Percentiles rank a stretch among this genome's conserved stretches.
Conservation (phyloP, 2,797 vertebrate species). For the Scolopax bukidnonensis region DNA sequence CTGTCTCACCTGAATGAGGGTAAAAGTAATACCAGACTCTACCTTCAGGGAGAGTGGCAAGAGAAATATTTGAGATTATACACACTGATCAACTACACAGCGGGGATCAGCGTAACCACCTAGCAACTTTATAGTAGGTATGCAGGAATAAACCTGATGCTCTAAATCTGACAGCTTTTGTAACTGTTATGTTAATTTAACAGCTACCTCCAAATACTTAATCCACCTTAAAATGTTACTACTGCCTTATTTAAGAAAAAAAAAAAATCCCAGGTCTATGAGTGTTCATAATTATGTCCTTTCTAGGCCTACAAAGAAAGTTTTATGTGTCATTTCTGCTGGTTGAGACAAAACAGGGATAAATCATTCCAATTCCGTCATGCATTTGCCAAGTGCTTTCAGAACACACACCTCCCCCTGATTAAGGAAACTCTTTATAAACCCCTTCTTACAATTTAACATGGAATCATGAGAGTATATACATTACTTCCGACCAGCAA, state of each 20-base stretch:
- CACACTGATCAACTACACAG: neutral
- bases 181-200: neutral
- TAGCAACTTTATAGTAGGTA: neutral
- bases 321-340: neutral
- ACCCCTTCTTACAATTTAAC: neutral
- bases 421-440: neutral
- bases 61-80: neutral
- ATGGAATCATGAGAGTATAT: neutral
- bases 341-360: neutral
- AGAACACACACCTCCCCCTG: neutral
- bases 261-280: neutral
- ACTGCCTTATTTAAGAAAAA: neutral
- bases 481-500: neutral
- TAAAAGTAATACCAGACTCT: neutral
- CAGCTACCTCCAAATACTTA: neutral
- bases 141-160: neutral
- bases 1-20: neutral
- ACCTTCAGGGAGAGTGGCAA: neutral
- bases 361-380: neutral
- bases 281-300: neutral
- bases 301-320: neutral
- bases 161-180: neutral
- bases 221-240: neutral
- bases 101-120: neutral
- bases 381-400: neutral